phyloP scores from a whole-genome alignment of 2,113 vertebrate species.

The Oreochromis niloticus region DNA sequence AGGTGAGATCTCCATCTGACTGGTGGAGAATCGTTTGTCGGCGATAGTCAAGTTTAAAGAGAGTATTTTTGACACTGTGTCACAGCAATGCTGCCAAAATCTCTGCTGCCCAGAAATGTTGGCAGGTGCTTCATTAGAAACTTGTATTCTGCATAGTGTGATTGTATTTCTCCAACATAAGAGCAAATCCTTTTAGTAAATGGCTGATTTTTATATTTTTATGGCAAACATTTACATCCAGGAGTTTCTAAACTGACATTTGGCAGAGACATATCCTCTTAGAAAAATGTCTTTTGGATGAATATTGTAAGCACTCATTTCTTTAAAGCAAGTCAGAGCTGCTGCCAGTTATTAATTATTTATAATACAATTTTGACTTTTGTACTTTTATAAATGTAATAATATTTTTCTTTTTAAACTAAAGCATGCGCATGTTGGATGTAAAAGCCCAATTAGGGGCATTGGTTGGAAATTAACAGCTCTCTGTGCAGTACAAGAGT shows the following conservation, averaged over 20 bases:
- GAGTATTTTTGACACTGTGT: background rate
- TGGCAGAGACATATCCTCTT: background rate
- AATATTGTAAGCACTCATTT: background rate
- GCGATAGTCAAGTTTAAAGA: background rate
- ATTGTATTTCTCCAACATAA: too few relatives aligned
- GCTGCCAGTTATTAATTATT: background rate
- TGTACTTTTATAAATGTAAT: background rate
- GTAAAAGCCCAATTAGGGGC: background rate
- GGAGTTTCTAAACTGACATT: background rate
- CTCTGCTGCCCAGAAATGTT: background rate
- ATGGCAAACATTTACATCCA: too few relatives aligned
- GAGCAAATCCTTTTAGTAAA: too few relatives aligned
- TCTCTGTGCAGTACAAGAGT: background rate
- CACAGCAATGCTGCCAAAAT: background rate
- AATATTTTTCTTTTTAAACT: background rate
- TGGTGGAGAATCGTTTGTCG: background rate
- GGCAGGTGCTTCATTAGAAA: background rate
- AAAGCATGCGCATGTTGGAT: background rate
- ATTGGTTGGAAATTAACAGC: background rate
- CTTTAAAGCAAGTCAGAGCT: background rate
- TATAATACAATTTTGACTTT: background rate
- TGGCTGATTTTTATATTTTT: too few relatives aligned
- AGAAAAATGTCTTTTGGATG: background rate
- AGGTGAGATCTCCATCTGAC: background rate
- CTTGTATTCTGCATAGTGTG: background rate